Conservation (phyloP, 2,888 invertebrate species). For the Halictus quadricinctus region DNA sequence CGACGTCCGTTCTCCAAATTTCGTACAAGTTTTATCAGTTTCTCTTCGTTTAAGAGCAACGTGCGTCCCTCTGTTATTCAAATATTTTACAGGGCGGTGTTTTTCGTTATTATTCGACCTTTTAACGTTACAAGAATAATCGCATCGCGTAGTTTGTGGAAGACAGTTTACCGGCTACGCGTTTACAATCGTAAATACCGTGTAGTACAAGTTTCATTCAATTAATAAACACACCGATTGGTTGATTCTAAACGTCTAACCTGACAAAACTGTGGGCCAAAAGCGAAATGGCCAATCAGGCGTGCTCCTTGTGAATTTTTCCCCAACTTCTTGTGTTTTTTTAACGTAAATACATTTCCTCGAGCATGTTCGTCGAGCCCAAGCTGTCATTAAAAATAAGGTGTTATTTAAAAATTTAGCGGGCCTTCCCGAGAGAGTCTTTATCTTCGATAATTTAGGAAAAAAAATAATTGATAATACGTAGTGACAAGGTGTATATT, state of each 20-base stretch:
- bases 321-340: constrained; percentile 34
- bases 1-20: not conserved
- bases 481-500: constrained; percentile 34
- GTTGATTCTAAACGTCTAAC: constrained; percentile 40
- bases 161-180: not conserved
- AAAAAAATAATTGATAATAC: constrained; percentile 19
- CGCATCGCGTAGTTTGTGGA: not conserved
- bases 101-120: not conserved
- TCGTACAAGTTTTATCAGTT: not conserved
- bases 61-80: not conserved
- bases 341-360: constrained; percentile 34
- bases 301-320: constrained; percentile 11
- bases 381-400: constrained; percentile 24
- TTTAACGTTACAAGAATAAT: constrained; percentile 3
- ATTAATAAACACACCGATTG: constrained; percentile 38
- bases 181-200: not conserved
- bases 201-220: constrained; percentile 16
- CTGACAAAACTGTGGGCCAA: constrained; percentile 35
- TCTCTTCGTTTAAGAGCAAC: not conserved
- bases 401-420: constrained; percentile 34
- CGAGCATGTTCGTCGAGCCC: constrained; percentile 31
- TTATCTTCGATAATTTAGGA: not conserved
- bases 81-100: not conserved
- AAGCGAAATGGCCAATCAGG: constrained; percentile 36
- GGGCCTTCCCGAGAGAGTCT: constrained; percentile 14